Conservation (phyloP, 2,888 invertebrate genomes). For the Chloromyia formosa region DNA sequence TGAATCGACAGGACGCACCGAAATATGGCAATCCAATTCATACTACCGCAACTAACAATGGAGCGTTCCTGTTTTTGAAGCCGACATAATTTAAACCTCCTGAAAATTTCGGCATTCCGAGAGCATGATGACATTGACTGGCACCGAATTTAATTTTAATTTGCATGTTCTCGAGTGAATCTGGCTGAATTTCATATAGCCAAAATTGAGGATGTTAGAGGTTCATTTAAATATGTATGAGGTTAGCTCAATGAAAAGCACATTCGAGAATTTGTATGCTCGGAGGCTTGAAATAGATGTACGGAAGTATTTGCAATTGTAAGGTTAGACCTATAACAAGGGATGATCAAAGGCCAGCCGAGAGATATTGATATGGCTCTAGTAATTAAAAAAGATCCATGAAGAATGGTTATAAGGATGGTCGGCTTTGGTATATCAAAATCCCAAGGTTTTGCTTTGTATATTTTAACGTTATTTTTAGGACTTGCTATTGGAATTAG, state of each 20-base stretch:
- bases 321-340: too few species aligned
- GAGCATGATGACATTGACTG: slow-evolving; percentile 17
- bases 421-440: too few species aligned
- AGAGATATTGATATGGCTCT: too few species aligned
- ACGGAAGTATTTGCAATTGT: too few species aligned
- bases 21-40: neutral
- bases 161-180: neutral
- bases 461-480: too few species aligned
- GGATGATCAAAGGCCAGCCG: too few species aligned
- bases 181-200: neutral
- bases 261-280: too few species aligned
- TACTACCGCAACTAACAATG: neutral
- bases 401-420: too few species aligned
- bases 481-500: too few species aligned
- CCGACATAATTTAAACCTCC: neutral
- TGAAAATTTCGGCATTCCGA: neutral
- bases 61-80: neutral
- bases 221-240: slow-evolving; percentile 23
- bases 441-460: too few species aligned
- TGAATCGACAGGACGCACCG: neutral
- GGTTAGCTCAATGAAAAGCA: neutral
- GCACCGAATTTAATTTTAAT: slow-evolving; percentile 24
- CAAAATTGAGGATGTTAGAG: neutral
- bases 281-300: too few species aligned
- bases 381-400: too few species aligned